phyloP scores from a whole-genome alignment of 92 coral and sea anemone species.

The Actinernus sp. region DNA sequence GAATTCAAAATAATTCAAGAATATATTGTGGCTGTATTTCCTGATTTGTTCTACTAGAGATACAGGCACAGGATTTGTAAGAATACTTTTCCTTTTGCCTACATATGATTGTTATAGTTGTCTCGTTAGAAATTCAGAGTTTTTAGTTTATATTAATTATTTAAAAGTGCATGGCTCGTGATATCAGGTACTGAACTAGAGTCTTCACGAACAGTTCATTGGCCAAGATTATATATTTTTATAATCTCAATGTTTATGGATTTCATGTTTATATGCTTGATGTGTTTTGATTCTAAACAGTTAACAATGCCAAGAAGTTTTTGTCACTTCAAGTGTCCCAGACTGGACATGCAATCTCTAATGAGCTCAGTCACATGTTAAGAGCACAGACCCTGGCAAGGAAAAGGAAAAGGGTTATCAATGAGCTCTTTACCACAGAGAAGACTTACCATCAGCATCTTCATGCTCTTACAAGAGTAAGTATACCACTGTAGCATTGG shows the following conservation, averaged over 20 bases:
- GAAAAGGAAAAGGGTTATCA: constrained; percentile 86
- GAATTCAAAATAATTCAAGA: too few species aligned
- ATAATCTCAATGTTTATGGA: background rate
- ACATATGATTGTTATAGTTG: too few species aligned
- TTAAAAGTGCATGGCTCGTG: too few species aligned
- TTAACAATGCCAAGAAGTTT: constrained; percentile 91
- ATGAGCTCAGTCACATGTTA: constrained; percentile 84
- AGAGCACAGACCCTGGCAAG: constrained; percentile 72
- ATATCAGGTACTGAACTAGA: too few species aligned
- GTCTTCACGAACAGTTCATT: background rate
- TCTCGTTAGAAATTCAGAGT: too few species aligned
- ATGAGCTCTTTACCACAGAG: constrained; percentile 92
- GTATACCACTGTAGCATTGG: constrained; percentile 25
- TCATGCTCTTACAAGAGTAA: constrained; percentile 77
- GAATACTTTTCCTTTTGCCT: too few species aligned
- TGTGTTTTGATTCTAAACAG: constrained; percentile 27
- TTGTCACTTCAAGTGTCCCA: constrained; percentile 95
- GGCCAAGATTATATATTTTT: background rate
- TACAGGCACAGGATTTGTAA: too few species aligned
- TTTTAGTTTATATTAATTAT: too few species aligned
- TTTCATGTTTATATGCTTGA: background rate
- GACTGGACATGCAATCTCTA: constrained; percentile 90
- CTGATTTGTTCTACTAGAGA: too few species aligned
- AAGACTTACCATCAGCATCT: constrained; percentile 93
- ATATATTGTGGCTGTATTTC: too few species aligned